Base-by-base conservation (phyloP, 2,113 vertebrate species). In the Leptobrachium ailaonicum region DNA sequence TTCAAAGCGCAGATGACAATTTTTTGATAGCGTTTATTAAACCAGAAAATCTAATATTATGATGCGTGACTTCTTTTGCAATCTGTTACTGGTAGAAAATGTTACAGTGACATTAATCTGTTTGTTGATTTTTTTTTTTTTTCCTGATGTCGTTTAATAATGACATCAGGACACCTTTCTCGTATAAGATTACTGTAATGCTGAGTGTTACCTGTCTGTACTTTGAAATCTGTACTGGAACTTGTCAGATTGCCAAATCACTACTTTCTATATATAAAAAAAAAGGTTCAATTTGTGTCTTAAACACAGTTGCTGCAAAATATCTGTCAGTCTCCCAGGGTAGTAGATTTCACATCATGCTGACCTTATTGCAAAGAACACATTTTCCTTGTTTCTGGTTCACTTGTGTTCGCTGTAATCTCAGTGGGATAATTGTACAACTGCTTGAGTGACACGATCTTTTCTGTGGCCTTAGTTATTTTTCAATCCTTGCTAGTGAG, bases 341-440 rank as follows among this genome's bases (percentile, higher is more conserved):
- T 60, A 70, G 75, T 43, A 69, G 4, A 43, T 77, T 69, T 77
- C 75, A 60, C 60, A 56, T 77, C 68, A 77, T 45, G 41, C 75
- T 77, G 75, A 50, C 66, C 75, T 77, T 69, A 77, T 77, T 77
- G 66, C 60, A 77, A 70, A 47, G 66, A 66, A 70, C 66, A 58
- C 50, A 3, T 20, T 77, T 41, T 54, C 50, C 68, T 77, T 77
- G 75, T 69, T 77, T 58, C 47, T 2, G 14, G n/a, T 66, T 77
- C 66, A 69, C 47, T 69, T 53, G 66, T 45, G 58, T 56, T 77
- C 75, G 54, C 3, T 58, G 75, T 77, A 77, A 68, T 77, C 75
- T 77, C 75, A 67, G 75, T 77, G 75, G 75, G 75, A 69, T 77
- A 77, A 77, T 77, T 68, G 75, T 77, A 45, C 66, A 77, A 63